Percentiles rank a stretch among this genome's conserved stretches.
These are phyloP conservation scores for Pantherophis vulpinus DNA, from an alignment of 2,797 vertebrate genomes.

Conservation along the genomic window DNA sequence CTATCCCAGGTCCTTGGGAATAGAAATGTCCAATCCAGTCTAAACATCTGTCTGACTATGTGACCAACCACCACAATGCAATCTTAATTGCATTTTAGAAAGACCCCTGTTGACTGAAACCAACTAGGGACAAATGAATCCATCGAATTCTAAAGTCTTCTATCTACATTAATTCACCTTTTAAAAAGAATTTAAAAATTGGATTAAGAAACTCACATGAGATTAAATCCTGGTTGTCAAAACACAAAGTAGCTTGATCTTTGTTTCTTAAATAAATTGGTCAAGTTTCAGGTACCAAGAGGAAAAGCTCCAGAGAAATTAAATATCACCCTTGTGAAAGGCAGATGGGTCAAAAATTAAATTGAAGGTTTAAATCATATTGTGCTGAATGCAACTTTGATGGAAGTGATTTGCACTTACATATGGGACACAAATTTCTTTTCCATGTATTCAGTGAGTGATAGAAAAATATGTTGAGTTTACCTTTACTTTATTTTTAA, in stretches of 20 bases:
- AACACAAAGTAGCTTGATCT: neutral
- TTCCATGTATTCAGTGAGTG: too few relatives aligned
- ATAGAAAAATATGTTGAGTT: too few relatives aligned
- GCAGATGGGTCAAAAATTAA: neutral
- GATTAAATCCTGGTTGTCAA: too few relatives aligned
- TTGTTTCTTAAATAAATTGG: neutral
- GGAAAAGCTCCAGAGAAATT: neutral
- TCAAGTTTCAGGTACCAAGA: neutral
- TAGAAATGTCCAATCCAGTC: neutral
- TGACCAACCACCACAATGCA: neutral
- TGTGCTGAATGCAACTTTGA: neutral
- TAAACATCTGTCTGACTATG: neutral
- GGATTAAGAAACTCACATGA: too few relatives aligned
- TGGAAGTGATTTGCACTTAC: neutral
- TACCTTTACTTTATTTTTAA: too few relatives aligned
- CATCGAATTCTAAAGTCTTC: neutral
- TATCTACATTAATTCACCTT: neutral
- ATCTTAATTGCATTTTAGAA: neutral
- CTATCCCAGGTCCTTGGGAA: neutral
- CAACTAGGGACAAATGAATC: neutral
- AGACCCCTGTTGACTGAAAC: neutral
- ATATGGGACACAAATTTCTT: too few relatives aligned
- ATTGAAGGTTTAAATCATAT: neutral
- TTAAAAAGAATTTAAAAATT: neutral
- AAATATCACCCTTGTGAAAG: neutral